phyloP scores from a whole-genome alignment of 2,888 invertebrate species.

The Melieria omissa region DNA sequence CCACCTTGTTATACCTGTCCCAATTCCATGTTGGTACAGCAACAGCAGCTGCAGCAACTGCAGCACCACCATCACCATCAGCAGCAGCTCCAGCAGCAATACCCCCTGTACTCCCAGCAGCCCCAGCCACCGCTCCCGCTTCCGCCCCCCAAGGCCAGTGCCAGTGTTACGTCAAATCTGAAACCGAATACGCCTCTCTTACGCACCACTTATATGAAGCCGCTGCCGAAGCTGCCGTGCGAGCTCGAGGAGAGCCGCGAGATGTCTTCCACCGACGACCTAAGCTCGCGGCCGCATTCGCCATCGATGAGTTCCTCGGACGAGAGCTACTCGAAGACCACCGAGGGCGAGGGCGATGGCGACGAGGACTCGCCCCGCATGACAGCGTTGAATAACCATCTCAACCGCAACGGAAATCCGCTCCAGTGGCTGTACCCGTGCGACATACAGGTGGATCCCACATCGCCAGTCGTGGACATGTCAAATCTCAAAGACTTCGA shows the following conservation, averaged over 20 bases:
- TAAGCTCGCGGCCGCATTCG: constrained; percentile 83
- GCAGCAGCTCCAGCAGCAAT: constrained; percentile 52
- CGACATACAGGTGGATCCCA: constrained; percentile 71
- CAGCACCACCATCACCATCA: constrained; percentile 46
- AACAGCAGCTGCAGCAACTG: constrained; percentile 54
- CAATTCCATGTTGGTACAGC: constrained; percentile 60
- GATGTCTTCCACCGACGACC: constrained; percentile 82
- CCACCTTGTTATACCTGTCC: constrained; percentile 66
- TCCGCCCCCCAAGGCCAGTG: constrained; percentile 66
- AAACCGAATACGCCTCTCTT: constrained; percentile 57
- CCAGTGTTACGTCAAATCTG: constrained; percentile 48
- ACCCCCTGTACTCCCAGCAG: constrained; percentile 60
- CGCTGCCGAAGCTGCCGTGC: constrained; percentile 71
- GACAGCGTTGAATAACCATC: constrained; percentile 51
- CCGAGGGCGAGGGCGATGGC: constrained; percentile 73
- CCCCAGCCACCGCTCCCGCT: constrained; percentile 57
- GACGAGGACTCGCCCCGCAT: constrained; percentile 62
- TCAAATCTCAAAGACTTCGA: constrained; percentile 65
- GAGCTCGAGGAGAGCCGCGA: constrained; percentile 66
- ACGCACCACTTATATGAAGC: constrained; percentile 70
- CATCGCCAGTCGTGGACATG: constrained; percentile 62
- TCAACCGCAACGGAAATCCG: constrained; percentile 62
- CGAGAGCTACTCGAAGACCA: constrained; percentile 85
- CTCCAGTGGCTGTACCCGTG: constrained; percentile 74
- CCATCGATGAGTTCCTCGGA: constrained; percentile 87